A percentile compares a stretch with the other conserved stretches of the same genome.
These are phyloP conservation scores for Cyprinella venusta DNA, from an alignment of 2,797 vertebrate species.

Conservation along the genomic window DNA sequence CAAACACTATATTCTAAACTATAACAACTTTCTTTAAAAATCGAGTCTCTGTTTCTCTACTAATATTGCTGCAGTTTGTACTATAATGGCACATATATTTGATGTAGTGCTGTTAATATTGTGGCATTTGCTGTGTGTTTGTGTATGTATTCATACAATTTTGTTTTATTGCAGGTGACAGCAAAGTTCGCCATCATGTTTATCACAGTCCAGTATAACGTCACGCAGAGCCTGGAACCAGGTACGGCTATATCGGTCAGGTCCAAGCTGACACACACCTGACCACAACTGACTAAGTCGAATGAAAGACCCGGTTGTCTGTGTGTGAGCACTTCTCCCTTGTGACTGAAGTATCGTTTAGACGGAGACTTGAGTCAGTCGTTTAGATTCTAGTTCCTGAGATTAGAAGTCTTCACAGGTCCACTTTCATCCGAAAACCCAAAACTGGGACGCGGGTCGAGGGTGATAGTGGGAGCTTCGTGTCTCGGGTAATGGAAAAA, in stretches of 20 bases:
- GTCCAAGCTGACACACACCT: not conserved
- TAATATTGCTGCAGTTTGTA: not conserved
- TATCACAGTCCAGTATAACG: constrained; percentile 86
- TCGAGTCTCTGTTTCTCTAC: too few species aligned
- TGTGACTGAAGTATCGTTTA: not conserved
- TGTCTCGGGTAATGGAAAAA: not conserved
- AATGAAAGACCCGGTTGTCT: not conserved
- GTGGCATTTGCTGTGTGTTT: not conserved
- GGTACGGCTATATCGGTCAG: not conserved
- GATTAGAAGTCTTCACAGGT: not conserved
- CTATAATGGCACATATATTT: not conserved
- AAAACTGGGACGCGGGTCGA: not conserved
- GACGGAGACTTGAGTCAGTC: too few species aligned
- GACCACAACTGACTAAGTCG: not conserved
- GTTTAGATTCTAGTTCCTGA: not conserved
- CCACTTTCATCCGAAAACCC: not conserved
- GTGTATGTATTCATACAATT: not conserved
- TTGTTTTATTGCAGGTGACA: constrained; percentile 72
- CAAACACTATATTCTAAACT: not conserved
- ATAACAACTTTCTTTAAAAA: not conserved
- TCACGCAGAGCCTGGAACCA: constrained; percentile 80
- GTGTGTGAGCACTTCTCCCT: not conserved
- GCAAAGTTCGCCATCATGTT: constrained; percentile 83
- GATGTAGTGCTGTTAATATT: not conserved
- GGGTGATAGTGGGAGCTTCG: not conserved